Evolutionary conservation across 2,888 invertebrate species (phyloP), one percentile per base, ranked within the genome.

Genomic region (Choreutis nemorana): DNA sequence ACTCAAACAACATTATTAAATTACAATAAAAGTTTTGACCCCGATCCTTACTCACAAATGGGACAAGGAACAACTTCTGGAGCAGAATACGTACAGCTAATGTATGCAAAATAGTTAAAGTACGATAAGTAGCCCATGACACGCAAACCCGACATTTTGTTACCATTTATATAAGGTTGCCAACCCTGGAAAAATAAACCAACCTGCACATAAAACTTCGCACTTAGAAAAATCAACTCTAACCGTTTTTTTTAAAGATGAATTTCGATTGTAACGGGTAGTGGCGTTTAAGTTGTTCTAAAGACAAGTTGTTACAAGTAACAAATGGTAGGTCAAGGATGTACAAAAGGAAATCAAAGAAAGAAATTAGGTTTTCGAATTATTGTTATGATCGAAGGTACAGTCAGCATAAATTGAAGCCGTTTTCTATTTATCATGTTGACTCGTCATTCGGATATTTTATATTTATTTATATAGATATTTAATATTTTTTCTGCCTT

Each of bases 81-180:
- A 18, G 8, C 18, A 18, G 18, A 18, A 55, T 50, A 50, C 41
- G 44, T 40, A 45, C 48, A 43, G 44, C 52, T 71, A 68, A 73
- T 70, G 59, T 71, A 75, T 75, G 75, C 75, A 72, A 73, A 77
- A 70, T 70, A 71, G 61, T 60, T 55, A 59, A 58, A 56, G 51
- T 55, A 62, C 55, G 56, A 52, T 72, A 75, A 75, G 65, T 73
- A 64, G 51, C 43, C 45, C 48, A 52, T 56, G 63, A 59, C 75
- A 77, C 75, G 75, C 75, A 56, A 77, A 63, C 55, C 58, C 53
- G 48, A 65, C 75, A 75, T 77, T 77, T 73, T 68, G 71, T 71
- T 70, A 68, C 51, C 68, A 68, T 72, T 68, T 63, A 70, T 65
- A 70, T 65, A 64, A 61, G 48, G 48, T 47, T 49, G 52, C 47